Percentiles rank a stretch among this genome's conserved stretches.
These are phyloP conservation scores for Mythimna lalbum DNA, from an alignment of 2,888 invertebrate species.

Conservation along the genomic window DNA sequence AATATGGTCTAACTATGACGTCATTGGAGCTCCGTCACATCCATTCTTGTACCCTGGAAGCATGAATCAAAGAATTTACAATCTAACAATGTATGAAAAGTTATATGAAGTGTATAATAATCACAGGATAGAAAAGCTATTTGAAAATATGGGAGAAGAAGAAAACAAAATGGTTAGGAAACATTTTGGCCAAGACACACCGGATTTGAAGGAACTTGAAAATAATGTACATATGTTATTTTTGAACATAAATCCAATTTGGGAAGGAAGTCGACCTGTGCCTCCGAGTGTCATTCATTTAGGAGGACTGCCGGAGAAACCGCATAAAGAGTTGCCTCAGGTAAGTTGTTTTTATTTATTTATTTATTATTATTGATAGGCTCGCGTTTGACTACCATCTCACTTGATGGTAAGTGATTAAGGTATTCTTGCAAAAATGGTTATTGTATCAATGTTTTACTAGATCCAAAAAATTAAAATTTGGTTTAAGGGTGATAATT, in stretches of 20 bases:
- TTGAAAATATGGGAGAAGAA: constrained; percentile 15
- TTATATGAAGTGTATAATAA: constrained; percentile 60
- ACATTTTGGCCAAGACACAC: constrained; percentile 66
- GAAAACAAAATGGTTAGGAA: constrained; percentile 57
- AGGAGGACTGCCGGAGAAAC: constrained; percentile 81
- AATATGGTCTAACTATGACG: constrained; percentile 48
- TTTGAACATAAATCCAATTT: constrained; percentile 79
- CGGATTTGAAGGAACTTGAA: constrained; percentile 61
- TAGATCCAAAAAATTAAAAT: neutral
- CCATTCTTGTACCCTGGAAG: constrained; percentile 69
- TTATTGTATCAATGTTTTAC: neutral
- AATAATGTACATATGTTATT: constrained; percentile 79
- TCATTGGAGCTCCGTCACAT: constrained; percentile 70
- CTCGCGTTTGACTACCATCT: too few relatives aligned
- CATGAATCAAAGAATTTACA: constrained; percentile 60
- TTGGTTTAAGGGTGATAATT: neutral
- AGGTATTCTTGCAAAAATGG: neutral
- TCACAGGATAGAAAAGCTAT: constrained; percentile 33
- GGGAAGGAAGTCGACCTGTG: constrained; percentile 76
- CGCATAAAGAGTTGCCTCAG: constrained; percentile 77
- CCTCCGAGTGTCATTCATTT: constrained; percentile 81
- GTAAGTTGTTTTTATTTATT: too few relatives aligned
- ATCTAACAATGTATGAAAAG: constrained; percentile 71
- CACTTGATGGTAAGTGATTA: too few relatives aligned
- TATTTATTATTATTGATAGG: too few relatives aligned